These are phyloP conservation scores for Ictidomys tridecemlineatus DNA, from an alignment of 2,113 vertebrate species.

Conservation along the genomic window DNA sequence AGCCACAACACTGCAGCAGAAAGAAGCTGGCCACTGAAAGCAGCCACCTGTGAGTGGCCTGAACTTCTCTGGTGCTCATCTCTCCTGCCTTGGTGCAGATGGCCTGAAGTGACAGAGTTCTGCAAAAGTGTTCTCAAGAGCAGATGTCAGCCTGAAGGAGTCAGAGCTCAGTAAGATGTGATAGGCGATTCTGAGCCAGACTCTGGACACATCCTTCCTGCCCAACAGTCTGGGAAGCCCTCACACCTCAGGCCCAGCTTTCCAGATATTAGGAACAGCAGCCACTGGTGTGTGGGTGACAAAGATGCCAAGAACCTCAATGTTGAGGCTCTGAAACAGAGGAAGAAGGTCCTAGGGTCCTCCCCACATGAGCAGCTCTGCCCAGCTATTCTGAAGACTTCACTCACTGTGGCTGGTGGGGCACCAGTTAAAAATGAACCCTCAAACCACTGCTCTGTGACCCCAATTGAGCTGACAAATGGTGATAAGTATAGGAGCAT, in stretches of 20 bases:
- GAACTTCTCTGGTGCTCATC: background rate
- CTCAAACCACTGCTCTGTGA: too few relatives aligned
- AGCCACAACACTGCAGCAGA: background rate
- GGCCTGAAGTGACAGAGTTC: conserved; percentile 74
- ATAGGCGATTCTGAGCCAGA: background rate
- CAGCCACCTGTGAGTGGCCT: rapidly evolving
- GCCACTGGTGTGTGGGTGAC: rapidly evolving
- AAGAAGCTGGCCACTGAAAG: too few relatives aligned
- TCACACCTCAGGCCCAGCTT: rapidly evolving
- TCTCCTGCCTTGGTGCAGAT: background rate
- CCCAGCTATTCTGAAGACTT: background rate
- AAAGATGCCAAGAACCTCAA: background rate
- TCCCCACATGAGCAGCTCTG: background rate
- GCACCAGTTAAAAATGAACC: too few relatives aligned
- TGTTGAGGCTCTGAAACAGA: background rate
- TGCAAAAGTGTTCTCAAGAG: conserved; percentile 93
- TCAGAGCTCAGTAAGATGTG: background rate
- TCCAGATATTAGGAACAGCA: rapidly evolving
- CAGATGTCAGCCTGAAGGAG: conserved; percentile 92
- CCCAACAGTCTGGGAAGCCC: too few relatives aligned
- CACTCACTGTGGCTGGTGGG: too few relatives aligned
- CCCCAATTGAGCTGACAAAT: too few relatives aligned
- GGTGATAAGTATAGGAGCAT: too few relatives aligned
- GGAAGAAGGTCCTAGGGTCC: background rate
- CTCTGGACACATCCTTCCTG: background rate